Evolutionary conservation across 2,888 invertebrate species (phyloP).

Genomic region (Tipula helvola): DNA sequence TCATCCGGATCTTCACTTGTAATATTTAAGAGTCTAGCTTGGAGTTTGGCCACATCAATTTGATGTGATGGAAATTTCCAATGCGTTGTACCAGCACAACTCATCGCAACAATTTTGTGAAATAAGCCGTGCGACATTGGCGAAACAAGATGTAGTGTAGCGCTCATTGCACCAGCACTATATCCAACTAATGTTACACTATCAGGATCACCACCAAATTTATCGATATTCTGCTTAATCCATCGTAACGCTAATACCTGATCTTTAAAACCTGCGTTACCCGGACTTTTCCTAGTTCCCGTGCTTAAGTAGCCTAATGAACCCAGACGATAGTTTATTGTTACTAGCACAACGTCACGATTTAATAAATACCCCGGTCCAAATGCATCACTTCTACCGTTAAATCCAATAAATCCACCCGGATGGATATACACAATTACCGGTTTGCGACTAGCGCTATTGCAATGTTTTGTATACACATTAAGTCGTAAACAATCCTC

Average conservation of each 20-base stretch:
- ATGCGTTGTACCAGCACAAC: constrained; percentile 46
- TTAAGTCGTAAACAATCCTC: constrained; percentile 48
- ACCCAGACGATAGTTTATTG: constrained; percentile 49
- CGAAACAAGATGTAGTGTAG: constrained; percentile 45
- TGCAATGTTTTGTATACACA: constrained; percentile 40
- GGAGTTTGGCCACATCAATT: constrained; percentile 44
- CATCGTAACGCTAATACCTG: constrained; percentile 54
- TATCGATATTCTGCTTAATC: constrained; percentile 50
- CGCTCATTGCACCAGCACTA: constrained; percentile 41
- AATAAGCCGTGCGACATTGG: constrained; percentile 56
- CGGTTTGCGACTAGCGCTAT: constrained; percentile 28
- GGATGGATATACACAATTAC: constrained; percentile 57
- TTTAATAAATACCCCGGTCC: constrained; percentile 51
- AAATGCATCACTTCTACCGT: constrained; percentile 43
- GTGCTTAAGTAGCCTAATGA: constrained; percentile 47
- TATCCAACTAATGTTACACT: constrained; percentile 52
- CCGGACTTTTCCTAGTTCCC: constrained; percentile 50
- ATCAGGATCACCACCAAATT: constrained; percentile 55
- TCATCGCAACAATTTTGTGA: constrained; percentile 56
- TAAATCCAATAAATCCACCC: constrained; percentile 50
- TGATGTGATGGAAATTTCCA: constrained; percentile 42
- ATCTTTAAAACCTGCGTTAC: constrained; percentile 59
- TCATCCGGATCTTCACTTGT: constrained; percentile 32
- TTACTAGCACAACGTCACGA: constrained; percentile 49
- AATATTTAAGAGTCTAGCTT: constrained; percentile 47